Base-by-base conservation (phyloP, 2,797 vertebrate genomes). In the Halcyon leucocephala region DNA sequence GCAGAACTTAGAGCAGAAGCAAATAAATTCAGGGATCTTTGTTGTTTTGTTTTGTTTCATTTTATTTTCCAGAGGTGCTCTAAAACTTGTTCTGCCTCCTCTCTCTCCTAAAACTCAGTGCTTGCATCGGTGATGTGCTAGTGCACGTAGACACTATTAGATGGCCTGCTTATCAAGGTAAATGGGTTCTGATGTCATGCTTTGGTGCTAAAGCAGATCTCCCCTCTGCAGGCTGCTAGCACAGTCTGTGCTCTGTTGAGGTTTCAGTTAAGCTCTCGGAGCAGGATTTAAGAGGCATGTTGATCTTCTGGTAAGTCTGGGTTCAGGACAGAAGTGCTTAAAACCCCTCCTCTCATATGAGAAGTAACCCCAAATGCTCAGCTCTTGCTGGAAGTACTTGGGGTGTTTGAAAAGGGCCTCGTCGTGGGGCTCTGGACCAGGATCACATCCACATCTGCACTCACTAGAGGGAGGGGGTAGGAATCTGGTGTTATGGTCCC, bases 81-180 rank as follows among this genome's bases (percentile, higher is more conserved):
- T 44, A 31, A 35, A 41, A 28, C n/a, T 72, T 3, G 1, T 31
- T 31, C 0, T 6, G 37, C 29, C 37, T 74, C 3, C 6, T 28
- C 8, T 62, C 1, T 66, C 61, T 33, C 16, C 18, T 61, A 12
- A 5, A 35, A 2, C n/a, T 48, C 25, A 0, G 3, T n/a, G 26
- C 25, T 55, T 11, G 17, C 19, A 1, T 7, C 0, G 1, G 25
- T 37, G 14, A 3, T 4, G n/a, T 71, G 46, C 26, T 29, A 0
- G 2, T 22, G 71, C 48, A 6, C 19, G 1, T 18, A 5, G 72
- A 31, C 52, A 0, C 25, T n/a, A 0, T 3, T 14, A 0, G 1
- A 4, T 51, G 55, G 51, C 26, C 55, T 49, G 52, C 37, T n/a
- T 24, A 0, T 7, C 14, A 18, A 7, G 22, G 24, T 5, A 6